phyloP scores from a whole-genome alignment of 2,888 invertebrate genomes.

The Horisme vitalbata region DNA sequence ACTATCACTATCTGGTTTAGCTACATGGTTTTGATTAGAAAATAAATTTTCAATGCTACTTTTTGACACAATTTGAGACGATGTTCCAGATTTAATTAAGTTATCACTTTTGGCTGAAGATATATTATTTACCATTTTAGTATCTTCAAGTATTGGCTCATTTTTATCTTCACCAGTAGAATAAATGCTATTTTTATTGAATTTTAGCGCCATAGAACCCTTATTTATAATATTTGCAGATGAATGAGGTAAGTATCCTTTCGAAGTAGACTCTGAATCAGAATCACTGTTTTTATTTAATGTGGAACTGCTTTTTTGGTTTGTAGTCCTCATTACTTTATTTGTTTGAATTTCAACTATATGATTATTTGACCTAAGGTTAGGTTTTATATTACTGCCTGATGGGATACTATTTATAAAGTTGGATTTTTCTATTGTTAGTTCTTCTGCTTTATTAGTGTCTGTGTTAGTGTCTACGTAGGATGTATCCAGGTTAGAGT shows the following conservation, averaged over 20 bases:
- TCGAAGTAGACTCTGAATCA: background rate
- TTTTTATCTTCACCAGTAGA: background rate
- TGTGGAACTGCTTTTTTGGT: too few species aligned
- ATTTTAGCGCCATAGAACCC: background rate
- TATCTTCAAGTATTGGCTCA: background rate
- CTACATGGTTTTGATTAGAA: too few species aligned
- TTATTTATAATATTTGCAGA: background rate
- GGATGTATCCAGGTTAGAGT: background rate
- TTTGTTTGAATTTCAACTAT: too few species aligned
- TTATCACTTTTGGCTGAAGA: background rate
- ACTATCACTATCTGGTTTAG: background rate
- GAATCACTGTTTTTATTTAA: background rate
- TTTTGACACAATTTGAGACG: background rate
- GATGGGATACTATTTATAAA: background rate
- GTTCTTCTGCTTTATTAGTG: background rate
- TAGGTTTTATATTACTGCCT: background rate
- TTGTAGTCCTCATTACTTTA: too few species aligned
- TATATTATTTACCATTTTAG: background rate
- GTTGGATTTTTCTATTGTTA: background rate
- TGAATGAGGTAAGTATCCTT: background rate
- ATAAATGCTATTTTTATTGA: background rate
- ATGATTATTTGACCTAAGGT: too few species aligned
- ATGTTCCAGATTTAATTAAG: background rate
- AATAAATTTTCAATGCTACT: background rate
- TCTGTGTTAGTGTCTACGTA: background rate